phyloP scores from a whole-genome alignment of 2,888 invertebrate species.

The Scaptomyza polygonia region DNA sequence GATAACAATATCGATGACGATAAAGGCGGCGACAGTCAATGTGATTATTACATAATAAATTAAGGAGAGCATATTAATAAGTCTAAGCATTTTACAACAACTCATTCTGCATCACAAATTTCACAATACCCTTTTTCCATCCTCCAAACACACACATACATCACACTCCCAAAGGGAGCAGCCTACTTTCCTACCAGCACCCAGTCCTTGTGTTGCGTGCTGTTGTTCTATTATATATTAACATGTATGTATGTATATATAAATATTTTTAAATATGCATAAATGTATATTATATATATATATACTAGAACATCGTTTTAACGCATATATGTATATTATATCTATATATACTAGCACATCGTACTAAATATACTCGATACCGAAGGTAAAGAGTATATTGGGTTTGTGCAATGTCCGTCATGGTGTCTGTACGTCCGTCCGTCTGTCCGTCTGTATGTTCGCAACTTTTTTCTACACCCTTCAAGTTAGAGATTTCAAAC shows the following conservation, averaged over 20 bases:
- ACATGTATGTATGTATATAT: constrained; percentile 2
- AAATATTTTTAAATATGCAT: constrained; percentile 4
- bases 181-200: background rate
- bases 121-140: background rate
- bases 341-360: constrained; percentile 2
- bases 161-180: background rate
- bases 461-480: no score
- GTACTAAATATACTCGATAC: no score
- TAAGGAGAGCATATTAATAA: constrained; percentile 77
- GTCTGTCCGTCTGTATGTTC: no score
- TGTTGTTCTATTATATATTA: constrained; percentile 26
- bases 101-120: background rate
- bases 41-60: constrained; percentile 77
- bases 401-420: no score
- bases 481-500: no score
- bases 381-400: no score
- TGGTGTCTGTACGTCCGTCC: no score
- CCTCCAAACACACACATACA: background rate
- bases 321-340: no score
- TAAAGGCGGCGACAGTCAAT: constrained; percentile 64
- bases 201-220: constrained; percentile 27
- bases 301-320: no score
- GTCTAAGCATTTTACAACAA: constrained; percentile 73
- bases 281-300: background rate
- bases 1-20: constrained; percentile 20